These are phyloP conservation scores for Protobothrops flavoviridis DNA, from an alignment of 2,113 vertebrate genomes.

Conservation along the genomic window DNA sequence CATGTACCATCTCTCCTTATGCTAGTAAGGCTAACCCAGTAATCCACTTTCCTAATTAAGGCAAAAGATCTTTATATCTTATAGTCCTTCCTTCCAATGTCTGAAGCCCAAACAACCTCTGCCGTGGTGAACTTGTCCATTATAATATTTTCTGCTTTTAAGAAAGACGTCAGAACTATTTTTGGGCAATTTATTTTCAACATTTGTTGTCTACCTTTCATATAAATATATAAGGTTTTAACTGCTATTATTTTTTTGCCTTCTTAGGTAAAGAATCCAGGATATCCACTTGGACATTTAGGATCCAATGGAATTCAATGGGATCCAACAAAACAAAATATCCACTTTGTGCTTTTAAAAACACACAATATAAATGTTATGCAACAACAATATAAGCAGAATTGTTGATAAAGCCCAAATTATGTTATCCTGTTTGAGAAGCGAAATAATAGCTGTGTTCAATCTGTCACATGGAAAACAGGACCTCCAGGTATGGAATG, in stretches of 20 bases:
- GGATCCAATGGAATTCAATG: not conserved
- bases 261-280: not conserved
- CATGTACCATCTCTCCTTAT: slow-evolving; percentile 46
- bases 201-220: not conserved
- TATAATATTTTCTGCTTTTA: not conserved
- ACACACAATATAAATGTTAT: not conserved
- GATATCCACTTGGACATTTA: not conserved
- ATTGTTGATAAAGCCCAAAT: not conserved
- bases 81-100: not conserved
- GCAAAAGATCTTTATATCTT: slow-evolving; percentile 10
- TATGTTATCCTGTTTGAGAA: not conserved
- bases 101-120: not conserved
- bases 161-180: not conserved
- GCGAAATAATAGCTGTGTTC: not conserved
- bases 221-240: not conserved
- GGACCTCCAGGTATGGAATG: not conserved
- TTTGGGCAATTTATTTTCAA: not conserved
- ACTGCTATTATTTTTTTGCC: not conserved
- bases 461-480: not conserved
- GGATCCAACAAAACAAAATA: not conserved
- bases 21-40: slow-evolving; percentile 47
- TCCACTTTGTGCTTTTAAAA: not conserved
- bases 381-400: not conserved
- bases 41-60: slow-evolving; percentile 56
- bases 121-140: slow-evolving; percentile 41